These are phyloP conservation scores for Lepus europaeus DNA, from an alignment of 2,113 vertebrate genomes.

Conservation along the genomic window DNA sequence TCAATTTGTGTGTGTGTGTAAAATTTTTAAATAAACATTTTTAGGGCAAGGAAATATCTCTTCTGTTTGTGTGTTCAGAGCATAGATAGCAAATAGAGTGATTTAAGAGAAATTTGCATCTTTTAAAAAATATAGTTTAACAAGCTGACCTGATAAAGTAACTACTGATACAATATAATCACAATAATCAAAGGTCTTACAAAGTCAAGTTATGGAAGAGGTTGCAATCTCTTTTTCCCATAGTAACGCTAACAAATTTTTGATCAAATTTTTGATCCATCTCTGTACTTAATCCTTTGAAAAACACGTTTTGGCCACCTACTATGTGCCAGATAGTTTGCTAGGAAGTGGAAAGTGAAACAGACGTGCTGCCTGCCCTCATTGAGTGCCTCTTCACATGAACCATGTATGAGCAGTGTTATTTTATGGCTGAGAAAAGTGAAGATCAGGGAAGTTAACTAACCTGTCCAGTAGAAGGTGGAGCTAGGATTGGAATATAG, in stretches of 20 bases:
- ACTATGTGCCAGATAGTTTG: not conserved
- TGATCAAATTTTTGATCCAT: not conserved
- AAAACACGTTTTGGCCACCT: not conserved
- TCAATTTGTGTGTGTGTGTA: not conserved
- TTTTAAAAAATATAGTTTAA: not conserved
- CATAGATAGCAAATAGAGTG: not conserved
- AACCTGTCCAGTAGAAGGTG: not conserved
- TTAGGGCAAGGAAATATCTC: not conserved
- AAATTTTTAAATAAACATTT: conserved; percentile 1
- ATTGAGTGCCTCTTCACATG: not conserved
- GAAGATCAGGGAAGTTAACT: not conserved
- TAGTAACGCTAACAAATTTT: not conserved
- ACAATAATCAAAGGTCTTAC: conserved; percentile 16
- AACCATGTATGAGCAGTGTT: not conserved
- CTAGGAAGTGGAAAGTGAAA: conserved; percentile 7
- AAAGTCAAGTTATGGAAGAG: not conserved
- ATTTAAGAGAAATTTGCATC: not conserved
- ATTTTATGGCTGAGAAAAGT: not conserved
- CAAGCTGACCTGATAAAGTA: not conserved
- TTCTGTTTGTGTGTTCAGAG: not conserved
- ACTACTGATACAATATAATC: not conserved
- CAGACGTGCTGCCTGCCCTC: not conserved
- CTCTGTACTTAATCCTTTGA: conserved; percentile 16
- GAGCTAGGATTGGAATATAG: not conserved
- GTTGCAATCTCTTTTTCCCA: not conserved